These are phyloP conservation scores for Botia kubotai DNA, from an alignment of 2,797 vertebrate species.

Conservation along the genomic window DNA sequence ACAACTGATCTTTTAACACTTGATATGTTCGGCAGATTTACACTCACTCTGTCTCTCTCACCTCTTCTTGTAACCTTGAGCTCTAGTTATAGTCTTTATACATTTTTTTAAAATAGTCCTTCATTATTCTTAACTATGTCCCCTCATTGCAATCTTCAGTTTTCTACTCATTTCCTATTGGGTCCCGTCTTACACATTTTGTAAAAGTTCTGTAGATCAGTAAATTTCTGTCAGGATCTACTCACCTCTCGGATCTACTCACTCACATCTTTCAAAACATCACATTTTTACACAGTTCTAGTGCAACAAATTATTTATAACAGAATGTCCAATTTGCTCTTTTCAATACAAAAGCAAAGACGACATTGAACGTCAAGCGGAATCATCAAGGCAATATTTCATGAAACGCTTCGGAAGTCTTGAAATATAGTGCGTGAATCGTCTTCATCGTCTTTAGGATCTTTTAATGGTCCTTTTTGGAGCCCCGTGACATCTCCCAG, in stretches of 20 bases:
- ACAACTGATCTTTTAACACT: slow-evolving; percentile 2
- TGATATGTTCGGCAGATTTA: slow-evolving; percentile 22
- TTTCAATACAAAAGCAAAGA: neutral
- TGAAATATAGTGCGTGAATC: no score
- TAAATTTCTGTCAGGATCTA: no score
- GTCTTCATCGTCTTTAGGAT: no score
- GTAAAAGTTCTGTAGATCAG: no score
- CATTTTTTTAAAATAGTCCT: neutral
- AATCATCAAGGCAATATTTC: neutral
- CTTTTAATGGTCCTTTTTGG: no score
- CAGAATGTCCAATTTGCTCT: no score
- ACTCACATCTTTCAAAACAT: no score
- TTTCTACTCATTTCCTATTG: neutral
- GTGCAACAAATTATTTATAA: no score
- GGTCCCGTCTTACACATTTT: neutral
- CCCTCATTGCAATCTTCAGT: neutral
- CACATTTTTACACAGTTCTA: no score
- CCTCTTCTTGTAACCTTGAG: slow-evolving; percentile 6
- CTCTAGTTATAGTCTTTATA: neutral
- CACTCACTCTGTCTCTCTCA: neutral
- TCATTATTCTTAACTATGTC: neutral
- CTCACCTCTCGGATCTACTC: no score
- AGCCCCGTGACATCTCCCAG: neutral
- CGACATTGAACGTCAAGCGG: neutral
- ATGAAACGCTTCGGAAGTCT: neutral